These are phyloP conservation scores for Cyaniris semiargus DNA, from an alignment of 2,888 invertebrate genomes.

Conservation along the genomic window DNA sequence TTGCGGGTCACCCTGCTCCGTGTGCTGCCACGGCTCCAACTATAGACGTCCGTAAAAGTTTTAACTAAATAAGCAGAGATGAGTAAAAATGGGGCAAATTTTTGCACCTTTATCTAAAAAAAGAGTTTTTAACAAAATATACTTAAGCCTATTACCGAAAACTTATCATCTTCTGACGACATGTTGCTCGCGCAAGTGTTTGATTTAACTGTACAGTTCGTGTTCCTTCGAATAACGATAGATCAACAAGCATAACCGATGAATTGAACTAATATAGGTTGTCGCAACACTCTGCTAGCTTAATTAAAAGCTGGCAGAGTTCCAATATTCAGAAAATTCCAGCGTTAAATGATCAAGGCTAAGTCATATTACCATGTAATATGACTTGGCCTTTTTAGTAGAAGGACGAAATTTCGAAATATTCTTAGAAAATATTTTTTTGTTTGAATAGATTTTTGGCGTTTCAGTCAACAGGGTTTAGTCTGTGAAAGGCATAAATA, in stretches of 20 bases:
- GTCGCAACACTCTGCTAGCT: slow-evolving; percentile 3
- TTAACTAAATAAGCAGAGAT: background rate
- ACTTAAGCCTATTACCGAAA: too few relatives aligned
- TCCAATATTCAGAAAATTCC: background rate
- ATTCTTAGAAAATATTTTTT: too few relatives aligned
- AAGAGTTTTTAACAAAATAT: background rate
- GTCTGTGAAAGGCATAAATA: too few relatives aligned
- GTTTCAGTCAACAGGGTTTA: too few relatives aligned
- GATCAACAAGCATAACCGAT: background rate
- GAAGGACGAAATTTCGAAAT: background rate
- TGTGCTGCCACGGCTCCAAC: slow-evolving; percentile 71
- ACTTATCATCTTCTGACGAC: too few relatives aligned
- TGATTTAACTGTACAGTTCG: background rate
- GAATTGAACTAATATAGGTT: background rate
- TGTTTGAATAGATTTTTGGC: too few relatives aligned
- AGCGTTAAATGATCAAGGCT: background rate
- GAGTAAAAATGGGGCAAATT: background rate
- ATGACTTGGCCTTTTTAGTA: background rate
- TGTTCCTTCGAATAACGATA: background rate
- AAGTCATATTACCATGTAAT: background rate
- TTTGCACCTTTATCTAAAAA: too few relatives aligned
- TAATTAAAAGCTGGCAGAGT: background rate
- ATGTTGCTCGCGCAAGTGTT: too few relatives aligned
- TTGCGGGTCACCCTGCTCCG: slow-evolving; percentile 59
- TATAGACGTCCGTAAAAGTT: slow-evolving; percentile 41